A percentile compares a stretch with the other conserved stretches of the same genome.
These are phyloP conservation scores for Ovis aries DNA, from an alignment of 2,113 vertebrate species.

Conservation along the genomic window DNA sequence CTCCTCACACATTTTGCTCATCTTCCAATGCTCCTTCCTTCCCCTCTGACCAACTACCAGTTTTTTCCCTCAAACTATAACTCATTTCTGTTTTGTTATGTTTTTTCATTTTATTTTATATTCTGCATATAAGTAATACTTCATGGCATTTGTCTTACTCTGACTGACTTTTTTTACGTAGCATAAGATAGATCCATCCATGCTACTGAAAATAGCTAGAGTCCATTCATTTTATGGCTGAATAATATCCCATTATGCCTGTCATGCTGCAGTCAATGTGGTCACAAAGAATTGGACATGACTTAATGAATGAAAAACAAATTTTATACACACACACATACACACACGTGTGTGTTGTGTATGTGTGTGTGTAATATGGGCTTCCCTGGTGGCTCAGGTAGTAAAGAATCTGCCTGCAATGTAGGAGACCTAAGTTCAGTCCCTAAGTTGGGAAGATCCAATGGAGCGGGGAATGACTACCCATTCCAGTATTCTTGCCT, in stretches of 20 bases:
- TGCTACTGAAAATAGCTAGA: neutral
- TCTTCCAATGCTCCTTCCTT: neutral
- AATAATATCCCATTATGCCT: neutral
- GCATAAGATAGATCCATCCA: neutral
- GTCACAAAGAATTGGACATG: neutral
- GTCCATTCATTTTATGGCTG: neutral
- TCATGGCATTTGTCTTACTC: neutral
- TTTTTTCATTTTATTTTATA: neutral
- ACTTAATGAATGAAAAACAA: neutral
- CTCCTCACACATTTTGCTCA: neutral
- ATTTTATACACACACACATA: neutral
- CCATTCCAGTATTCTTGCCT: neutral
- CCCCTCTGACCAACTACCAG: neutral
- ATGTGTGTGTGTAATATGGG: neutral
- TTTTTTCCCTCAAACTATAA: neutral
- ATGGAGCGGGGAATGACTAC: neutral
- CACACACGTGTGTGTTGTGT: neutral
- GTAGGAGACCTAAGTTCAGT: neutral
- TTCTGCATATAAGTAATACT: neutral
- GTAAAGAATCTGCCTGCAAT: neutral
- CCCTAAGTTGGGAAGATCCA: neutral
- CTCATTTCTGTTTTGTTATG: neutral
- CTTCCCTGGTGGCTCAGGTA: neutral
- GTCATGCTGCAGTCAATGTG: neutral
- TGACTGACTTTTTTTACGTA: neutral